These are phyloP conservation scores for Zoroaster sp. DNA, from an alignment of 53 echinoderm and acorn worm species.

Conservation along the genomic window DNA sequence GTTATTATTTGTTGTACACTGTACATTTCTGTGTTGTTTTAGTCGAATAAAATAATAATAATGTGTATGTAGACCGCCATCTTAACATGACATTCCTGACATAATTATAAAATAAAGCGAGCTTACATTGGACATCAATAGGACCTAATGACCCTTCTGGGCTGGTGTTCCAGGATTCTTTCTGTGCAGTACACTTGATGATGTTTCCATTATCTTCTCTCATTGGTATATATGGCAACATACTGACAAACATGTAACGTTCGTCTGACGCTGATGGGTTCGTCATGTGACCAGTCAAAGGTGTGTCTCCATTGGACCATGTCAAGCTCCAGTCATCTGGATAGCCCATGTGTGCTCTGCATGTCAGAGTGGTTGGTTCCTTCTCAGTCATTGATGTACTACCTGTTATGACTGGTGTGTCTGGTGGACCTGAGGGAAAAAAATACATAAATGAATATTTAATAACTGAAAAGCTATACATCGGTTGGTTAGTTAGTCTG, in stretches of 20 bases:
- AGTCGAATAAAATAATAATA: too few species aligned
- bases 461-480: too few species aligned
- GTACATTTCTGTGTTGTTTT: too few species aligned
- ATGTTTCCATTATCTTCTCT: neutral
- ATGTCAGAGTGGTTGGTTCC: neutral
- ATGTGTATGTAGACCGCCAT: too few species aligned
- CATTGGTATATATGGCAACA: neutral
- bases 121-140: slow-evolving; percentile 2
- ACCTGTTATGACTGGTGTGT: neutral
- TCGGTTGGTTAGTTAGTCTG: too few species aligned
- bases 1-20: too few species aligned
- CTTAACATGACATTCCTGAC: too few species aligned
- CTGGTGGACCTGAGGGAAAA: slow-evolving; percentile 24
- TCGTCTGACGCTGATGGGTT: neutral
- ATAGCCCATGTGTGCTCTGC: slow-evolving; percentile 13
- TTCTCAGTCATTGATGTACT: neutral
- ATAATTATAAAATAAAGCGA: too few species aligned
- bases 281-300: neutral
- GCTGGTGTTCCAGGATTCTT: neutral
- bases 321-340: neutral
- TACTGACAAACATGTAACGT: slow-evolving; percentile 1
- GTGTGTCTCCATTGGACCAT: neutral
- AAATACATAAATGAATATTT: too few species aligned
- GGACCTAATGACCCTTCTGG: neutral
- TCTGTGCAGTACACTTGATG: neutral